These are phyloP conservation scores for Criorhina ranunculi DNA, from an alignment of 2,888 invertebrate genomes.

Conservation along the genomic window DNA sequence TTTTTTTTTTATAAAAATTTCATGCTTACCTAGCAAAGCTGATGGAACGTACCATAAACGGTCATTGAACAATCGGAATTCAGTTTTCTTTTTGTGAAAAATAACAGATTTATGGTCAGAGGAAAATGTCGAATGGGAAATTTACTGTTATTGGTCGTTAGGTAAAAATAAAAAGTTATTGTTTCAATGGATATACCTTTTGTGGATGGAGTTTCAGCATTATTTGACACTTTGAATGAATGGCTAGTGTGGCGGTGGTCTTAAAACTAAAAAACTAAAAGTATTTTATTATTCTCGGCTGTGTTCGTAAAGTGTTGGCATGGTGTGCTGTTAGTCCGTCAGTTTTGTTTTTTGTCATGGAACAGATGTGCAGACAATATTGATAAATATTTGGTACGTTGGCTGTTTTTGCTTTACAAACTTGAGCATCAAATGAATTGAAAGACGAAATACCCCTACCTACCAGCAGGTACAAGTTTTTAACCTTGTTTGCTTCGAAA, in stretches of 20 bases:
- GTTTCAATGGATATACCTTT: slow-evolving; percentile 14
- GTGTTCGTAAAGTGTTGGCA: no score
- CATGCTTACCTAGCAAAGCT: slow-evolving; percentile 50
- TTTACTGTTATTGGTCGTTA: slow-evolving; percentile 47
- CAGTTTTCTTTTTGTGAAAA: background rate
- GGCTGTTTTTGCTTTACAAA: no score
- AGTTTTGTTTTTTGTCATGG: no score
- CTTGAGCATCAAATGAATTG: no score
- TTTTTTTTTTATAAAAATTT: slow-evolving; percentile 36
- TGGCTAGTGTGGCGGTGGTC: slow-evolving; percentile 5
- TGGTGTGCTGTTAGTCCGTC: no score
- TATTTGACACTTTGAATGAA: slow-evolving; percentile 40
- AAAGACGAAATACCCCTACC: no score
- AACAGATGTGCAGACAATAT: no score
- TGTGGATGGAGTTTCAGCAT: slow-evolving; percentile 18
- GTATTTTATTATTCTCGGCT: no score
- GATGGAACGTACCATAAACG: slow-evolving; percentile 47
- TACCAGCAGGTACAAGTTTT: no score
- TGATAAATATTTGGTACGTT: no score
- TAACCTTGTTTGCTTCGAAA: no score
- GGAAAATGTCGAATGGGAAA: slow-evolving; percentile 32
- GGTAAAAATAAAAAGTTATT: slow-evolving; percentile 30
- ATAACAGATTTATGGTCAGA: slow-evolving; percentile 30
- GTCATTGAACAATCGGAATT: slow-evolving; percentile 49
- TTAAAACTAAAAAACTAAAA: background rate